Percentiles rank a stretch among this genome's conserved stretches.
These are phyloP conservation scores for Parapristionchus giblindavisi DNA, from an alignment of 2,888 invertebrate species.

Conservation along the genomic window DNA sequence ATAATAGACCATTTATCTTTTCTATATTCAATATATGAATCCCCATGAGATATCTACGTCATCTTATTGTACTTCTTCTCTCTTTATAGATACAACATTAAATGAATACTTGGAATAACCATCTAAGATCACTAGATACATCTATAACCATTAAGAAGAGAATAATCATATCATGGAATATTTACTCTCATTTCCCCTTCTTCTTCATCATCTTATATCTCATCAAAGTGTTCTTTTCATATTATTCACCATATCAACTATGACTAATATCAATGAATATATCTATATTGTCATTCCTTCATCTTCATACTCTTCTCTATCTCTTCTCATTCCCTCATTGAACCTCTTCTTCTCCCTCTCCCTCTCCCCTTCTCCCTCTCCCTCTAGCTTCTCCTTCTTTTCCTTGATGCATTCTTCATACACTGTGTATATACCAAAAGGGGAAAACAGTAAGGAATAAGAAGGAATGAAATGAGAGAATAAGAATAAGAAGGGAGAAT, in stretches of 20 bases:
- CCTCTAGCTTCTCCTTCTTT: neutral
- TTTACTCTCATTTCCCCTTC: neutral
- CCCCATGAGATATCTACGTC: too few species aligned
- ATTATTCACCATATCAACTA: too few species aligned
- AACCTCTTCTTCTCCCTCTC: neutral
- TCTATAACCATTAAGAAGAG: neutral
- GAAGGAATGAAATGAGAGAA: neutral
- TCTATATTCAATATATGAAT: too few species aligned
- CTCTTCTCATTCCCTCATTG: neutral
- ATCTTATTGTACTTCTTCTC: too few species aligned
- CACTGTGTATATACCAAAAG: constrained; percentile 1
- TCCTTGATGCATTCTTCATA: constrained; percentile 3
- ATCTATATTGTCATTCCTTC: neutral
- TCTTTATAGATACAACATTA: too few species aligned
- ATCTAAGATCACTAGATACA: too few species aligned
- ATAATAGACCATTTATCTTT: too few species aligned
- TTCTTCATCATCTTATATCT: neutral
- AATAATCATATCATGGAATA: neutral
- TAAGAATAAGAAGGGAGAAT: neutral
- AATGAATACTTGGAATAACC: too few species aligned
- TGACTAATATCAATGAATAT: neutral
- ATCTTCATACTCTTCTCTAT: neutral
- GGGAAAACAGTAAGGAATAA: neutral
- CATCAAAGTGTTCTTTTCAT: too few species aligned
- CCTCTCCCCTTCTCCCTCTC: constrained; percentile 11